Conservation (phyloP, 2,888 invertebrate species). For the Perizoma affinitatum region DNA sequence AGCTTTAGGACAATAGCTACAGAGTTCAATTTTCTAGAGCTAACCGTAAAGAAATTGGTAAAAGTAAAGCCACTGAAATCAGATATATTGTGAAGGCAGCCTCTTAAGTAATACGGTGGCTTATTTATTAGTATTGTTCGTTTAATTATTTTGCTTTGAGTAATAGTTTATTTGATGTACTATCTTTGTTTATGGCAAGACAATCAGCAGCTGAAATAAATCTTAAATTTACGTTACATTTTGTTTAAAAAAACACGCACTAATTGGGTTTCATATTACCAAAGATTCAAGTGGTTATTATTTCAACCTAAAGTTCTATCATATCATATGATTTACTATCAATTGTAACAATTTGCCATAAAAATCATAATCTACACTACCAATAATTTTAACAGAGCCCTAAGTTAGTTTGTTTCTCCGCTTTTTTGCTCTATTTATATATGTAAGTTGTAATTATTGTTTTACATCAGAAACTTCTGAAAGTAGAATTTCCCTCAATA, state of each 20-base stretch:
- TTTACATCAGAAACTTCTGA: neutral
- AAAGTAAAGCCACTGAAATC: constrained; percentile 40
- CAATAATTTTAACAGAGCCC: too few relatives aligned
- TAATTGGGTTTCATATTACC: too few relatives aligned
- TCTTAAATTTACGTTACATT: neutral
- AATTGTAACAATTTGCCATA: too few relatives aligned
- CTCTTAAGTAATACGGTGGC: constrained; percentile 51
- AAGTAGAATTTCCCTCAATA: neutral
- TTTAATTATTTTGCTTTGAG: constrained; percentile 74
- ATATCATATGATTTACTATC: too few relatives aligned
- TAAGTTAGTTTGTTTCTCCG: too few relatives aligned
- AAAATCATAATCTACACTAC: too few relatives aligned
- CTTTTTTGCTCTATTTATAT: too few relatives aligned
- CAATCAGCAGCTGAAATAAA: constrained; percentile 2
- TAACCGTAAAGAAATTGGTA: constrained; percentile 13
- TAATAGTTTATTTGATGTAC: constrained; percentile 64
- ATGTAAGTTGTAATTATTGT: too few relatives aligned
- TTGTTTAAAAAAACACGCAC: too few relatives aligned
- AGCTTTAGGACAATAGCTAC: neutral
- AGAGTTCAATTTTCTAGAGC: constrained; percentile 16
- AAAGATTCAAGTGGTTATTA: too few relatives aligned
- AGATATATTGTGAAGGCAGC: constrained; percentile 63
- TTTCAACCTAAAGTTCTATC: too few relatives aligned
- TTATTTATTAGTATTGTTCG: constrained; percentile 66
- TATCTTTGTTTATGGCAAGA: constrained; percentile 33